phyloP scores from a whole-genome alignment of 2,113 vertebrate genomes.

The Cephalopholis sonnerati region DNA sequence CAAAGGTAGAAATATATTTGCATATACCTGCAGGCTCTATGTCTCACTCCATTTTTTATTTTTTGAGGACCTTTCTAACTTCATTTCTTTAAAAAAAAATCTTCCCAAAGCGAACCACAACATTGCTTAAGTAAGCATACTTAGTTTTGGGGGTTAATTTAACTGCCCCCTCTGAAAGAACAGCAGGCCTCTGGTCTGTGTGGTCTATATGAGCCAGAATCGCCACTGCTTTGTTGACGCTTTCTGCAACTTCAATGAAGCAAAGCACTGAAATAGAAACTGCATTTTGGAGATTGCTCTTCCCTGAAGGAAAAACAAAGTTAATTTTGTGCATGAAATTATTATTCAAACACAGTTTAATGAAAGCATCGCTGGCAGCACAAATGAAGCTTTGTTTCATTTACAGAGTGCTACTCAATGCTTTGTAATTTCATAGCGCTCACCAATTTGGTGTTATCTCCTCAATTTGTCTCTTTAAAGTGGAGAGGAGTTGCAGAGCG shows the following conservation, averaged over 20 bases:
- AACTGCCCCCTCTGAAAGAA: neutral
- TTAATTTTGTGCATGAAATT: slow-evolving; percentile 39
- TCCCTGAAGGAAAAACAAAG: slow-evolving; percentile 23
- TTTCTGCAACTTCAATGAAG: slow-evolving; percentile 25
- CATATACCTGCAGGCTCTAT: neutral
- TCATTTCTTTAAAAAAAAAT: neutral
- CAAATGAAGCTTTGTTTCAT: slow-evolving; percentile 23
- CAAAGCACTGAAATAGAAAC: neutral
- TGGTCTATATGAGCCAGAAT: slow-evolving; percentile 16
- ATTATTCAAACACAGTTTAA: slow-evolving; percentile 32
- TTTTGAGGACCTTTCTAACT: neutral
- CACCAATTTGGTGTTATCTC: neutral
- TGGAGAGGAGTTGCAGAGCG: neutral
- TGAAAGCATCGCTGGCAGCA: slow-evolving; percentile 33
- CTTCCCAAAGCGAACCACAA: neutral
- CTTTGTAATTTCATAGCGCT: slow-evolving; percentile 39
- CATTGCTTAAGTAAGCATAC: neutral
- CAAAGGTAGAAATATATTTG: neutral
- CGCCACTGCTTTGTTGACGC: neutral
- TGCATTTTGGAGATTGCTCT: neutral
- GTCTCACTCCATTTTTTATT: neutral
- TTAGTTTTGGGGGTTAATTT: slow-evolving; percentile 8
- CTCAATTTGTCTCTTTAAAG: slow-evolving; percentile 30
- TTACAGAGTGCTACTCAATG: neutral
- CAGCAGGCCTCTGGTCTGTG: neutral